Conservation (phyloP, 2,797 vertebrate genomes). For the Peromyscus attwateri region DNA sequence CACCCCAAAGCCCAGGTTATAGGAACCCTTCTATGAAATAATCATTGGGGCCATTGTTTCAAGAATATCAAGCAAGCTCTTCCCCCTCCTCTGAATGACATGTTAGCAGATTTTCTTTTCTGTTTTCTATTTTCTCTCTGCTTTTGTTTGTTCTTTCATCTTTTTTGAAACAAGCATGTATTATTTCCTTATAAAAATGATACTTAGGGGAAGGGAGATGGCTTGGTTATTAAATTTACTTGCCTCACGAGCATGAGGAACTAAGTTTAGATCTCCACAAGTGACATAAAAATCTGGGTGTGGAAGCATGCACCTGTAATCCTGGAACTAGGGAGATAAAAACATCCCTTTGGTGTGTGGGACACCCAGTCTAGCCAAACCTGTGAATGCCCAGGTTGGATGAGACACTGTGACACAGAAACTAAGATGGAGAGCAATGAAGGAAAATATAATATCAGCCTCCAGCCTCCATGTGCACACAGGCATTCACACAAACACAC, state of each 20-base stretch:
- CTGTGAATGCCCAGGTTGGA: neutral
- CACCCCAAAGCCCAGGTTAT: neutral
- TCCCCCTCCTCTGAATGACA: neutral
- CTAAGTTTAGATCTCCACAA: neutral
- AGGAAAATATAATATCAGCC: neutral
- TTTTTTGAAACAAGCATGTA: neutral
- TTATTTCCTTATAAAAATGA: conserved; percentile 26
- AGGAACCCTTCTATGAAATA: neutral
- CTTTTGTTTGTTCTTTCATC: conserved; percentile 15
- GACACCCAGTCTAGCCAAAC: neutral
- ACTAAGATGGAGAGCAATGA: neutral
- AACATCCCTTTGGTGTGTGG: neutral
- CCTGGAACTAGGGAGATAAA: neutral
- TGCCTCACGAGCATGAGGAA: neutral
- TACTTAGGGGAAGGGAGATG: neutral
- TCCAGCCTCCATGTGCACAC: neutral
- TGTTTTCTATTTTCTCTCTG: neutral
- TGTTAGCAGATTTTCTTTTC: neutral
- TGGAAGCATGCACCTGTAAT: neutral
- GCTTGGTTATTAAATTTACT: neutral
- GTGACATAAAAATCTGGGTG: neutral
- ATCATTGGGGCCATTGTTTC: neutral
- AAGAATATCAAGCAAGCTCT: conserved; percentile 1
- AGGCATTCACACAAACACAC: neutral
- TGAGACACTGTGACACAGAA: neutral